A percentile compares a stretch with the other conserved stretches of the same genome.
Conservation (phyloP, 1,140 invertebrate genomes). For the Ceratoteleas bidentatus region DNA sequence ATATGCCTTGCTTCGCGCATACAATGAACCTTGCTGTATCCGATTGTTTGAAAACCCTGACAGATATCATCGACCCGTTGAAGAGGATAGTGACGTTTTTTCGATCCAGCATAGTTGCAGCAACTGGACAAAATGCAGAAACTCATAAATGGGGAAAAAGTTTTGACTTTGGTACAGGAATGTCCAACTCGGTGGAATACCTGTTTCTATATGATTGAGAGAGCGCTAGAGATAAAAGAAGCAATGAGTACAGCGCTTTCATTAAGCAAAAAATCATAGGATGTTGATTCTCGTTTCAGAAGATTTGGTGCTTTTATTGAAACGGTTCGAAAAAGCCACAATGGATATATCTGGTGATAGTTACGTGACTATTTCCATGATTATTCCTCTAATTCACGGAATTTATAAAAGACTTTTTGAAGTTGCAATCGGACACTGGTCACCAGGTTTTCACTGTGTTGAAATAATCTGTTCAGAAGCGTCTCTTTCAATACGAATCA, state of each 20-base stretch:
- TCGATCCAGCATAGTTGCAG: constrained; percentile 6
- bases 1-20: constrained; percentile 78
- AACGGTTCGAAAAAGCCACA: constrained; percentile 19
- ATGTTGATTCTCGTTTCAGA: constrained; percentile 9
- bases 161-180: constrained; percentile 13
- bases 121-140: constrained; percentile 23
- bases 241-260: background rate
- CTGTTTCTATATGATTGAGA: constrained; percentile 9
- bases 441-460: constrained; percentile 6
- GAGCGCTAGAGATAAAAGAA: constrained; percentile 13
- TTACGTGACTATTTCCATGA: constrained; percentile 13
- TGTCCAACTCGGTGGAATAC: constrained; percentile 21
- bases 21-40: constrained; percentile 59
- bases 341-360: constrained; percentile 14
- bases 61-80: background rate
- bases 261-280: background rate
- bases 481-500: too few species aligned
- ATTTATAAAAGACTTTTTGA: background rate
- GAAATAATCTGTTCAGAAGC: constrained; percentile 2
- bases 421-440: constrained; percentile 3
- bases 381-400: constrained; percentile 12
- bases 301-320: constrained; percentile 12
- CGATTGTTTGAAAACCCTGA: constrained; percentile 5
- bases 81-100: constrained; percentile 17
- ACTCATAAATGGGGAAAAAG: constrained; percentile 13